These are phyloP conservation scores for Micronycteris hirsuta DNA, from an alignment of 2,113 vertebrate genomes.

Conservation along the genomic window DNA sequence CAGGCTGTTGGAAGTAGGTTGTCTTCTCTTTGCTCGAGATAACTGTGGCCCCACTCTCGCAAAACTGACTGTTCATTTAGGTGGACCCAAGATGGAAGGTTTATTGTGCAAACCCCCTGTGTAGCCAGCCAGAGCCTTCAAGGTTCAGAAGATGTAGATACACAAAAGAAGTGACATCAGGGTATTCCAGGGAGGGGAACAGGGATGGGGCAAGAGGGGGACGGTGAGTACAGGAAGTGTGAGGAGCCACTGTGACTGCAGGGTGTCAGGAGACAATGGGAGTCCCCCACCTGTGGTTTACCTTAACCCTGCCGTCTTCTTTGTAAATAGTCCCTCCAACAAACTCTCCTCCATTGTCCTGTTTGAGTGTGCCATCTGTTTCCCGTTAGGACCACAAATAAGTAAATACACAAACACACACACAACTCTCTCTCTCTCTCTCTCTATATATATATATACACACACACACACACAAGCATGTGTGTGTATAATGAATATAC, in stretches of 20 bases:
- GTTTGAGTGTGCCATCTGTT: background rate
- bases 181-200: background rate
- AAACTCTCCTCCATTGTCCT: background rate
- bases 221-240: fast-evolving
- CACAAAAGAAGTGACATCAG: background rate
- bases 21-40: background rate
- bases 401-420: background rate
- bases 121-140: background rate
- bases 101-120: background rate
- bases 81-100: background rate
- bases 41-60: background rate
- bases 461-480: background rate
- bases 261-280: background rate
- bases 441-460: background rate
- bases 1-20: background rate
- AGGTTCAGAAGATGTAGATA: background rate
- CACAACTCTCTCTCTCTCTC: too few relatives aligned
- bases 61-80: background rate
- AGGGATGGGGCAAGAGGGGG: background rate
- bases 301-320: background rate
- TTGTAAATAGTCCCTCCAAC: background rate
- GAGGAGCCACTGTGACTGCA: background rate
- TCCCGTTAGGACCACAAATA: background rate
- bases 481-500: background rate
- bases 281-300: background rate